phyloP scores from a whole-genome alignment of 1,140 invertebrate species.

The Bombus sylvicola region DNA sequence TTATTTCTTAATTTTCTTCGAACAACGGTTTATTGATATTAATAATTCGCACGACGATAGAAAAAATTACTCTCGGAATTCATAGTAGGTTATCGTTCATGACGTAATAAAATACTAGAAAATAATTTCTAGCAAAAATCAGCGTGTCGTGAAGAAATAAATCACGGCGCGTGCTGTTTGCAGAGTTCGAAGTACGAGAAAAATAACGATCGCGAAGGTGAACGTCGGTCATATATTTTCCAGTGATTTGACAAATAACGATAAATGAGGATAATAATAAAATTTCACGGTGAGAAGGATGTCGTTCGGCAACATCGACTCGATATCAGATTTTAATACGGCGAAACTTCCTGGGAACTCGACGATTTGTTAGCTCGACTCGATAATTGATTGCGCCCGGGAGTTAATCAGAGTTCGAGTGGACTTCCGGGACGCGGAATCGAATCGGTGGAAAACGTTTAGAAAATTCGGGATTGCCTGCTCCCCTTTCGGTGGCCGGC shows the following conservation, averaged over 20 bases:
- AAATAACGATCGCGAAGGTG: not conserved
- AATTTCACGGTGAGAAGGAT: not conserved
- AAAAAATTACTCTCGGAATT: no score
- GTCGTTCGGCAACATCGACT: not conserved
- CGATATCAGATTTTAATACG: conserved; percentile 32
- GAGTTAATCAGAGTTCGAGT: conserved; percentile 31
- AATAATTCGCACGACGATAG: no score
- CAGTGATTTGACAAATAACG: not conserved
- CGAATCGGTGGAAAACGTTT: not conserved
- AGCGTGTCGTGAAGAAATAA: no score
- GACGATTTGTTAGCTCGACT: conserved; percentile 16
- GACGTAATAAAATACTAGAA: no score
- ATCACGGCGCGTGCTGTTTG: not conserved
- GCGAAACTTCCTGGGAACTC: conserved; percentile 8
- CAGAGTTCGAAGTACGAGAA: not conserved
- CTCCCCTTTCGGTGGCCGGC: no score
- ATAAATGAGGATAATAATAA: not conserved
- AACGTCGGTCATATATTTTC: not conserved
- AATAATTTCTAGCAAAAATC: no score
- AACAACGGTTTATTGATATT: no score
- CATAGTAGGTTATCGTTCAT: no score
- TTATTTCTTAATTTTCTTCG: no score
- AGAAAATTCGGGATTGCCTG: not conserved
- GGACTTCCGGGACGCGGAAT: not conserved
- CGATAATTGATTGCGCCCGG: conserved; percentile 24